Percentiles rank a stretch among this genome's conserved stretches.
These are phyloP conservation scores for Noctua janthe DNA, from an alignment of 2,888 invertebrate species.

Conservation along the genomic window DNA sequence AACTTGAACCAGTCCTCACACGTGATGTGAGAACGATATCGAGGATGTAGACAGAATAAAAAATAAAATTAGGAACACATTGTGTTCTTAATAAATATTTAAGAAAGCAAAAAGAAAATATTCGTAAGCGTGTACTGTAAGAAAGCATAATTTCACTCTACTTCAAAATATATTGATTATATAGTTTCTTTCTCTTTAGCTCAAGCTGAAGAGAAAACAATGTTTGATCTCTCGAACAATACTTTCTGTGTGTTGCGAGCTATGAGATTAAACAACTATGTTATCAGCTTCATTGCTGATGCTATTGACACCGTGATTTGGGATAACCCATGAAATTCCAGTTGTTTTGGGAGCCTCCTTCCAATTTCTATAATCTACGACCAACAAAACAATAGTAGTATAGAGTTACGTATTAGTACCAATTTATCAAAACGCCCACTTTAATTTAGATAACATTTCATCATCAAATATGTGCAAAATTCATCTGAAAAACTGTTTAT, in stretches of 20 bases:
- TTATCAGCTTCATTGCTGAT: background rate
- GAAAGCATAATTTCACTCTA: background rate
- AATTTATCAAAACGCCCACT: background rate
- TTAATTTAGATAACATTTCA: background rate
- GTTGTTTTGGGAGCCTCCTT: background rate
- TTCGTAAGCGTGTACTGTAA: background rate
- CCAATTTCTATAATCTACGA: background rate
- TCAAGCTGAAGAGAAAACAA: background rate
- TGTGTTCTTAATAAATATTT: background rate
- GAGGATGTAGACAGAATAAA: background rate
- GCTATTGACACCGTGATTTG: background rate
- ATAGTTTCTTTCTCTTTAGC: background rate
- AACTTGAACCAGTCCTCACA: constrained; percentile 25
- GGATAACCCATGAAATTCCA: background rate
- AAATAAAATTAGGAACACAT: too few species aligned
- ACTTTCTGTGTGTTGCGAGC: background rate
- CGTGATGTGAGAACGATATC: constrained; percentile 10
- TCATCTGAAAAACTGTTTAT: background rate
- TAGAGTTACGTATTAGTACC: background rate
- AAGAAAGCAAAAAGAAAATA: background rate
- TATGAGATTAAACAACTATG: too few species aligned
- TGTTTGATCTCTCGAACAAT: background rate
- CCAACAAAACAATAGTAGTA: background rate
- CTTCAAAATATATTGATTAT: background rate
- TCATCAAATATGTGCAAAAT: background rate